Evolutionary conservation across 2,888 invertebrate species (phyloP), one percentile per base, ranked within the genome.

Genomic region (Drosophila greeni): DNA sequence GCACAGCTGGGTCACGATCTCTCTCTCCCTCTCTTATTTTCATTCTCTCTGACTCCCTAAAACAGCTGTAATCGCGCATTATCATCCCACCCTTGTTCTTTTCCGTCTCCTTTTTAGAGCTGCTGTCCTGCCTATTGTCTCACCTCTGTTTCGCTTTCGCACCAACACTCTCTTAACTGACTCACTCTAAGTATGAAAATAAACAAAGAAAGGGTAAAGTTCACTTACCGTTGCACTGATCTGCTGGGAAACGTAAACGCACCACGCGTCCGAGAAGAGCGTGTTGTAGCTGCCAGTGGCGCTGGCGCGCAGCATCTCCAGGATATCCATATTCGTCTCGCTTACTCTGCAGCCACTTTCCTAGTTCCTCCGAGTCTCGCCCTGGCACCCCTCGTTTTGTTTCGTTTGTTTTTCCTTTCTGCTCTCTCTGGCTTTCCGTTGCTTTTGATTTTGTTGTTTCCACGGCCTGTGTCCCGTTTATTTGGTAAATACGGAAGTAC

Each of bases 191-290:
- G n/a, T 4, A 14, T 7, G 26, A 16, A 39, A 16, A 49, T 29
- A 56, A 40, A 57, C 52, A 37, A 43, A 49, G 55, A 47, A 24
- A 20, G 66, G 18, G 29, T 55, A 49, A 49, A 56, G 42, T 51
- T 40, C 33, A 86, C 85, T 88, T 86, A 92, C 92, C 90, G 90
- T 90, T 89, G 83, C 89, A 81, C 73, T 89, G 83, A 91, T 89
- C 90, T 91, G 91, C 86, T 87, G 88, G 88, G 85, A 90, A 89
- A 87, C 89, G 89, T 87, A 91, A 88, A 89, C 90, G 88, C 86
- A 90, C 91, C 85, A 92, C 84, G 71, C 79, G 59, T 87, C 88
- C 33, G 88, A 85, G 62, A 88, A 86, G 60, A 88, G 68, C 42
- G 64, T 69, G 40, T 65, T 74, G 36, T 66, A 81, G 65, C 76